These are phyloP conservation scores for Homalodisca vitripennis DNA, from an alignment of 1,140 invertebrate genomes.

Conservation along the genomic window DNA sequence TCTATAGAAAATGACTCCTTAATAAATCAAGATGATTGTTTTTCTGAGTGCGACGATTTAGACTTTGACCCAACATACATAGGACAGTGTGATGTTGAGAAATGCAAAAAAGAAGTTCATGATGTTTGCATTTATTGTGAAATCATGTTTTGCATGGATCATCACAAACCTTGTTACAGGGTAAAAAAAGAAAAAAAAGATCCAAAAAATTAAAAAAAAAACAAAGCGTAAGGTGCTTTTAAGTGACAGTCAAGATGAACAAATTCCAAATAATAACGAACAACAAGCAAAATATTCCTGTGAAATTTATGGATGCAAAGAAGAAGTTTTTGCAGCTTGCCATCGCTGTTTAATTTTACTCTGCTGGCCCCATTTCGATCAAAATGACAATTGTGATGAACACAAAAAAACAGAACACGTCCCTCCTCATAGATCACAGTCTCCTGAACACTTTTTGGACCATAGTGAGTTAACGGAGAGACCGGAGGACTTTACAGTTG, in stretches of 20 bases:
- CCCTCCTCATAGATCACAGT: background rate
- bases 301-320: background rate
- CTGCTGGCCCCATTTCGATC: background rate
- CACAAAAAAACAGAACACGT: background rate
- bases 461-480: background rate
- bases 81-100: background rate
- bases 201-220: background rate
- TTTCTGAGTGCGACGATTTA: background rate
- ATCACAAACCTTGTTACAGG: background rate
- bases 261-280: background rate
- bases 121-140: background rate
- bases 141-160: background rate
- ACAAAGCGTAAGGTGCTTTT: background rate
- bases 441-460: background rate
- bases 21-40: background rate
- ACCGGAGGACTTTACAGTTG: conserved; percentile 4
- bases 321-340: background rate
- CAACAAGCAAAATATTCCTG: background rate
- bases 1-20: background rate
- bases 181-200: conserved; percentile 1
- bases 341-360: background rate
- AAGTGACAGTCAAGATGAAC: background rate
- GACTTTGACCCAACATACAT: background rate
- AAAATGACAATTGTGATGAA: background rate
- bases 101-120: background rate